Percentiles rank a stretch among this genome's conserved stretches.
Conservation (phyloP, 2,113 vertebrate species). For the Apteryx mantelli region DNA sequence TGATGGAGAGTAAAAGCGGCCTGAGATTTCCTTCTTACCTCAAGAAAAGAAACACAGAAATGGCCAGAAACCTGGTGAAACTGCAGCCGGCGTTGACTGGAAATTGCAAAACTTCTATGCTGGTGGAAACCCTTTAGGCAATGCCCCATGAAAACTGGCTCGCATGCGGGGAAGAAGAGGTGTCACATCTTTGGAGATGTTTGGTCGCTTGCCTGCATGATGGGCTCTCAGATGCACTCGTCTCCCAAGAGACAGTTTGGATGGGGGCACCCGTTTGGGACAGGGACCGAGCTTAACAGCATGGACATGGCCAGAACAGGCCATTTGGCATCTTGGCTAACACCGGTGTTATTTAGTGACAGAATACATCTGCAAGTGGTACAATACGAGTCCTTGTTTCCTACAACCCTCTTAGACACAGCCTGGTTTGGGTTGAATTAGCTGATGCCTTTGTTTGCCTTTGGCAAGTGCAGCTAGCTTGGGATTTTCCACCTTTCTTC, state of each 20-base stretch:
- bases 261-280: background rate
- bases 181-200: background rate
- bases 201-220: background rate
- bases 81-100: background rate
- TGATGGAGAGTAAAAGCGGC: background rate
- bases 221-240: background rate
- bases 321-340: background rate
- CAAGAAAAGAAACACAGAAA: background rate
- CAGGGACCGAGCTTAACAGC: background rate
- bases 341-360: fast-evolving
- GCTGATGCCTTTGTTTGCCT: background rate
- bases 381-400: background rate
- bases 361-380: background rate
- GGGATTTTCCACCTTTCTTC: background rate
- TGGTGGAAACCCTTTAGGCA: background rate
- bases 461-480: background rate
- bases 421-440: background rate
- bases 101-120: background rate
- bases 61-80: background rate
- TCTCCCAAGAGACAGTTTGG: background rate
- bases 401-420: background rate
- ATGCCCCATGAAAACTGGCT: background rate
- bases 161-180: background rate
- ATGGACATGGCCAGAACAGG: background rate
- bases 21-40: background rate